phyloP scores from a whole-genome alignment of 2,797 vertebrate species.

The Anas capensis region DNA sequence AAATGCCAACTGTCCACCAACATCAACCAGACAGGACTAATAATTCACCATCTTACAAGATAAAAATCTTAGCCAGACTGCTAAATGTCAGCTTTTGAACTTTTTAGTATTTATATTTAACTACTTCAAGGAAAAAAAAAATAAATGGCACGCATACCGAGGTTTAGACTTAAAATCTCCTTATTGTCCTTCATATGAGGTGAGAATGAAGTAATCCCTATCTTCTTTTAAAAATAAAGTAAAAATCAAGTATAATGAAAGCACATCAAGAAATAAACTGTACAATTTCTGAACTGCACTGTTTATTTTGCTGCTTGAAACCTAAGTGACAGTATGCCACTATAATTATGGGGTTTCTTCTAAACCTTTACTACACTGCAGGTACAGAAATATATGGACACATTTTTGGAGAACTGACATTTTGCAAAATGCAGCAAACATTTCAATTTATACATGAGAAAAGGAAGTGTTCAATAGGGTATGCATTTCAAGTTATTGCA shows the following conservation, averaged over 20 bases:
- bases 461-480: constrained; percentile 87
- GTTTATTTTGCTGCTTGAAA: constrained; percentile 89
- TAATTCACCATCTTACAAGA: not conserved
- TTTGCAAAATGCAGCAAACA: constrained; percentile 88
- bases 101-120: constrained; percentile 49
- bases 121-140: constrained; percentile 29
- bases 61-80: not conserved
- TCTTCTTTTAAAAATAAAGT: constrained; percentile 36
- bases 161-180: constrained; percentile 55
- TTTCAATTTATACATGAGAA: constrained; percentile 87
- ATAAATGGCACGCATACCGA: constrained; percentile 51
- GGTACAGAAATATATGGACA: constrained; percentile 87
- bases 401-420: constrained; percentile 83
- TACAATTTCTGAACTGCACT: constrained; percentile 86
- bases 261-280: constrained; percentile 83
- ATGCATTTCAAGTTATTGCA: constrained; percentile 89
- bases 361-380: constrained; percentile 87
- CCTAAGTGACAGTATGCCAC: constrained; percentile 87
- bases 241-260: constrained; percentile 74
- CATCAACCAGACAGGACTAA: not conserved
- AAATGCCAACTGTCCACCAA: constrained; percentile 2
- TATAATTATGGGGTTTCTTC: constrained; percentile 82
- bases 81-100: constrained; percentile 54
- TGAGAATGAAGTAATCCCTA: constrained; percentile 49
- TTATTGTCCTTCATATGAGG: constrained; percentile 27